Evolutionary conservation across 2,113 vertebrate genomes (phyloP).

Genomic region (Otolemur garnettii): DNA sequence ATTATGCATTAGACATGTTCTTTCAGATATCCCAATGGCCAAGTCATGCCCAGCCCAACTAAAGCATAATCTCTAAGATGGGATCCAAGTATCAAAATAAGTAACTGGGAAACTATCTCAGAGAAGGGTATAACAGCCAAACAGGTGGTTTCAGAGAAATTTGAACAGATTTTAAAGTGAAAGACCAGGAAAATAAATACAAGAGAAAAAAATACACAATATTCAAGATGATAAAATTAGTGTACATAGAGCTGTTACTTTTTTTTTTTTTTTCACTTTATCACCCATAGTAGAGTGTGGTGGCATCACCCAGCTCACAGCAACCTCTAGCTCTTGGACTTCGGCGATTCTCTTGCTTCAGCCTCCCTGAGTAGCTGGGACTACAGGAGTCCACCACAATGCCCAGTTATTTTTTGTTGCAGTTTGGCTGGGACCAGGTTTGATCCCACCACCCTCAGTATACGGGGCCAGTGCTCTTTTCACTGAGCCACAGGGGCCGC

Average conservation of each 20-base stretch:
- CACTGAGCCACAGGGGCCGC: no score
- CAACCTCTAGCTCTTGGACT: no score
- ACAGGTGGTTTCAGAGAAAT: neutral
- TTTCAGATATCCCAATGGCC: neutral
- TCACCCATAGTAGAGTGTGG: no score
- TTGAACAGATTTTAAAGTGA: slow-evolving; percentile 32
- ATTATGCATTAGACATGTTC: neutral
- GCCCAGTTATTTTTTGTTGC: no score
- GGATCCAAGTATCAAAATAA: neutral
- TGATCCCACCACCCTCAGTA: no score
- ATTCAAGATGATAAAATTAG: neutral
- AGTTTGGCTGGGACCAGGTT: no score
- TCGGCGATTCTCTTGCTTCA: no score
- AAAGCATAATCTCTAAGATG: neutral
- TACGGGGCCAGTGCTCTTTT: no score
- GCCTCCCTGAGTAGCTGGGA: no score
- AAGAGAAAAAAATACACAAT: neutral
- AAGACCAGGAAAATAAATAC: neutral
- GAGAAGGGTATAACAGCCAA: neutral
- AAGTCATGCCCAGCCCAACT: neutral
- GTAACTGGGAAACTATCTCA: neutral
- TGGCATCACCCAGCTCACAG: no score
- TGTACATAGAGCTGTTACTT: neutral
- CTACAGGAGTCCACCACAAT: no score
- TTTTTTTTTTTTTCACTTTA: no score